phyloP scores from a whole-genome alignment of 2,888 invertebrate genomes.

The Sycophila texana region DNA sequence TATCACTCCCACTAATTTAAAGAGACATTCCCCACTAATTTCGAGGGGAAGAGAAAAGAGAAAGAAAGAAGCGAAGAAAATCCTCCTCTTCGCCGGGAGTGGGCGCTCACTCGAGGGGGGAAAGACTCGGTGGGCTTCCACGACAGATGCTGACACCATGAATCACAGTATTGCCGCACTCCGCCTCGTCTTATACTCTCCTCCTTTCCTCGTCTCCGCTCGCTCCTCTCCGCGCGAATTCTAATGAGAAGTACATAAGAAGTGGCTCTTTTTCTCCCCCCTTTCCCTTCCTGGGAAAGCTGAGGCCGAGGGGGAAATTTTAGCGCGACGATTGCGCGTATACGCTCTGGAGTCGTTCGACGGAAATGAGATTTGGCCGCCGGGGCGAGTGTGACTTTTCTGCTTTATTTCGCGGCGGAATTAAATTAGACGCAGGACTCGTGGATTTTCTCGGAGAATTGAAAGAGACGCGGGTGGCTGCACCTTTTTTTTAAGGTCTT shows the following conservation, averaged over 20 bases:
- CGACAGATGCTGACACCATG: conserved; percentile 46
- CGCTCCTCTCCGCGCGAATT: conserved; percentile 9
- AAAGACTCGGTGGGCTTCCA: not conserved
- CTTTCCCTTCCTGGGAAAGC: not conserved
- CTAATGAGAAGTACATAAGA: conserved; percentile 27
- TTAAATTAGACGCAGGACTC: conserved; percentile 32
- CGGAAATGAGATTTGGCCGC: conserved; percentile 34
- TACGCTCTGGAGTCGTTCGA: not conserved
- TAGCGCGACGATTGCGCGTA: not conserved
- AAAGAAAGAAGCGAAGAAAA: not conserved
- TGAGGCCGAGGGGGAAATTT: not conserved
- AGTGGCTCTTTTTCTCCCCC: not conserved
- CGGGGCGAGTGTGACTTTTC: conserved; percentile 8
- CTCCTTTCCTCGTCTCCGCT: not conserved
- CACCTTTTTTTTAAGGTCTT: too few species aligned
- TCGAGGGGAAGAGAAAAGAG: conserved; percentile 10
- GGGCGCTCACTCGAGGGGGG: not conserved
- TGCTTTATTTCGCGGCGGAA: conserved; percentile 26
- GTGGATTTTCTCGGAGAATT: not conserved
- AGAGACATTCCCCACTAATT: conserved; percentile 35
- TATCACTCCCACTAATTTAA: conserved; percentile 18
- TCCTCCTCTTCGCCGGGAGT: too few species aligned
- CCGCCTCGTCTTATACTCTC: conserved; percentile 1
- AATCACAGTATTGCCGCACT: conserved; percentile 44
- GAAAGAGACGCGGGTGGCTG: not conserved